phyloP scores from a whole-genome alignment of 2,797 vertebrate genomes.

The Megaceryle alcyon region DNA sequence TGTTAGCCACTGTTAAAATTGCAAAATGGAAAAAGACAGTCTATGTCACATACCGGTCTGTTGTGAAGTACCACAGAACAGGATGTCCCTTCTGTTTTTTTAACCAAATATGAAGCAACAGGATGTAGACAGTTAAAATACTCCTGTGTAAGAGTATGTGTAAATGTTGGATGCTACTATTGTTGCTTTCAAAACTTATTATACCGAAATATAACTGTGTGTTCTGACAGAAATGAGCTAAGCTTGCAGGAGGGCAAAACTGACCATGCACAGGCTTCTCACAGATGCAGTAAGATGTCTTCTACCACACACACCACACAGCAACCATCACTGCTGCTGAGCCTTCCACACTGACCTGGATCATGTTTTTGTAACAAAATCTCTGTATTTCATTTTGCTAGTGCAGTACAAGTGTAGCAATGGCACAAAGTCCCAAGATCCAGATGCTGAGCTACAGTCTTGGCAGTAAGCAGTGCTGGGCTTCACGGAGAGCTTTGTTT shows the following conservation, averaged over 20 bases:
- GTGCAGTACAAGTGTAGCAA: background rate
- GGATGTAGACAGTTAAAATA: slow-evolving; percentile 7
- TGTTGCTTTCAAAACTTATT: background rate
- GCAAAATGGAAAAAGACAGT: background rate
- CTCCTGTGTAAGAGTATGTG: background rate
- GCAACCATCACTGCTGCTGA: rapidly evolving
- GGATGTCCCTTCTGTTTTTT: background rate
- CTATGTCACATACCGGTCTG: background rate
- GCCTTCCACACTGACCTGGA: background rate
- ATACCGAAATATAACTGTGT: background rate
- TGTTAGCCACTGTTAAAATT: background rate
- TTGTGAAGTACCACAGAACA: background rate
- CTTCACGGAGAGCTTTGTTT: background rate
- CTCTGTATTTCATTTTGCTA: background rate
- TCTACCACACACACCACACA: background rate
- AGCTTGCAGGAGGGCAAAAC: background rate
- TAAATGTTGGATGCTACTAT: background rate
- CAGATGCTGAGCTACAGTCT: background rate
- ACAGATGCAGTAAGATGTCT: background rate
- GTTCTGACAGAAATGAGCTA: background rate
- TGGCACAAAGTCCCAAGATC: rapidly evolving
- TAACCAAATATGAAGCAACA: slow-evolving; percentile 33
- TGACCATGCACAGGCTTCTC: background rate
- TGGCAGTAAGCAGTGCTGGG: background rate
- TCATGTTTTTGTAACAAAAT: background rate